Evolutionary conservation across 1,140 invertebrate species (phyloP), one percentile per base, ranked within the genome.

Genomic region (Triops longicaudatus): DNA sequence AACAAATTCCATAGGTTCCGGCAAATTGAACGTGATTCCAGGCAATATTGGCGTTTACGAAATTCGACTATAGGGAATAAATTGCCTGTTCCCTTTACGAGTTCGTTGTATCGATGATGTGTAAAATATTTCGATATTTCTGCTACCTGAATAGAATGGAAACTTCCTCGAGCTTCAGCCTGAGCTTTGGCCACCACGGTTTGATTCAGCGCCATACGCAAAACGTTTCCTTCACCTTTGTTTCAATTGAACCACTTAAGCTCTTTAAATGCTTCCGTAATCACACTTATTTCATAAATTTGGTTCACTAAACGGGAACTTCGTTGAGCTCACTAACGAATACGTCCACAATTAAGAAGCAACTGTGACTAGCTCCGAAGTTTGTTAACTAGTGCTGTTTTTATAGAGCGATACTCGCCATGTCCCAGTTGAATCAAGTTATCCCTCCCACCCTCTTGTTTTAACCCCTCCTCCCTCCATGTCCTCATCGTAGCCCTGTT

Each of bases 111-210:
- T n/a, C n/a, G n/a, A n/a, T n/a, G n/a, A n/a, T n/a, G n/a, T n/a
- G n/a, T n/a, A n/a, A n/a, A n/a, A n/a, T n/a, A n/a, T 37, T 37
- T 37, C 31, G 31, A 2, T 37, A 37, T 37, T 37, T 37, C 7
- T 37, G 2, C 28, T 78, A 78, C 90, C 81, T 91, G 88, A 74
- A 89, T 89, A 77, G 87, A 88, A 81, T 90, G 89, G 73, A 89
- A 87, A 14, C 86, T 79, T 10, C 80, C 86, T 9, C 84, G 81
- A 14, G 84, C 85, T 72, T 83, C 83, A 73, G 85, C 83, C 80
- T 84, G 82, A 73, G 81, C 76, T 81, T 83, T 82, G 73, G 82
- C 82, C 77, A 86, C 76, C 80, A 84, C 78, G 76, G 86, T 84
- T 78, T 87, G 84, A 75, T 87, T 86, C 43, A 89, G 87, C 79